Conservation (phyloP, 2,888 invertebrate genomes). For the Acanthosepion esculentum region DNA sequence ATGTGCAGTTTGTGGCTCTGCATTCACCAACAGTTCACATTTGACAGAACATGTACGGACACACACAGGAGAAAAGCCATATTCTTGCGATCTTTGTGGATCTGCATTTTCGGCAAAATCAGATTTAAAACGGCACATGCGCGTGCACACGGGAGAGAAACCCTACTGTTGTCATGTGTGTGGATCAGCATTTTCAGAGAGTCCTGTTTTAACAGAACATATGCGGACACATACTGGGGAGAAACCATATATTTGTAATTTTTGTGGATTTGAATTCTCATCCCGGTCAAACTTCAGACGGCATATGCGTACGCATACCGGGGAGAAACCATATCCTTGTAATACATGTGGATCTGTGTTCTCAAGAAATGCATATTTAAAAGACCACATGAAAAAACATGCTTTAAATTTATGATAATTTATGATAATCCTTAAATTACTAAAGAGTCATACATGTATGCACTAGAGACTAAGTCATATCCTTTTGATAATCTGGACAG, state of each 20-base stretch:
- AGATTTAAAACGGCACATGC: slow-evolving; percentile 45
- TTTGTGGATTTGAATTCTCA: slow-evolving; percentile 11
- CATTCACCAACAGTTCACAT: slow-evolving; percentile 25
- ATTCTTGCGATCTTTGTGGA: slow-evolving; percentile 41
- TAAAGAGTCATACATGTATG: no score
- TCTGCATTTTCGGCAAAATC: slow-evolving; percentile 40
- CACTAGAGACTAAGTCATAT: no score
- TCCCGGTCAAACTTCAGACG: slow-evolving; percentile 38
- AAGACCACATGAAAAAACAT: no score
- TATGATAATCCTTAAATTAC: no score
- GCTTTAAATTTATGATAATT: no score
- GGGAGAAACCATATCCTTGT: slow-evolving; percentile 49
- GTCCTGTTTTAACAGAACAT: background rate
- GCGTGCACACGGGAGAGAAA: slow-evolving; percentile 46
- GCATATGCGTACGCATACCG: slow-evolving; percentile 45
- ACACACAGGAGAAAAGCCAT: slow-evolving; percentile 45
- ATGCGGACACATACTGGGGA: background rate
- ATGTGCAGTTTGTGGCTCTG: slow-evolving; percentile 42
- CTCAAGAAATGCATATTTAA: no score
- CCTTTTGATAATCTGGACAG: no score
- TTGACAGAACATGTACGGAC: slow-evolving; percentile 37
- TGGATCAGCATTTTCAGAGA: slow-evolving; percentile 1
- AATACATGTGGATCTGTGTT: slow-evolving; percentile 47
- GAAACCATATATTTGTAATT: slow-evolving; percentile 35
- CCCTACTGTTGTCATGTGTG: slow-evolving; percentile 35